Base-by-base conservation (phyloP, 2,113 vertebrate species). In the Notiomystis cincta region DNA sequence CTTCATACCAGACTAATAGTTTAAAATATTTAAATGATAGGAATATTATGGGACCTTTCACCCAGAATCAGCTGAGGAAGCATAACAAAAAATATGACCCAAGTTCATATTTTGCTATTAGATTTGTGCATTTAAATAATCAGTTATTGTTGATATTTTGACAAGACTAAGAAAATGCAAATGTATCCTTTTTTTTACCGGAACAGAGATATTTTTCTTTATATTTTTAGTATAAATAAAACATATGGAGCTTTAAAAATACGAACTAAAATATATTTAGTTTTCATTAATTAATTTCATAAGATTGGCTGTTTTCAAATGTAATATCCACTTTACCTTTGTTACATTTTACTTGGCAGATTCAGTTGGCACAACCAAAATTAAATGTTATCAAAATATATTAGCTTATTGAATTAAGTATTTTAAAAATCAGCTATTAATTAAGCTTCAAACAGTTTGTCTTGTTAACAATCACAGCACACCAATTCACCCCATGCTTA, bases 401-500 rank as follows among this genome's bases (percentile, higher is more conserved):
- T 95, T 72, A 95, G 91, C 66, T 90, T 94, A 94, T n/a, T 91
- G 30, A 71, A 95, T 96, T 58, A 97, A 93, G 47, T 47, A 85
- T 75, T 62, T 92, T 94, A 84, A 4, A 77, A 96, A 91, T 56
- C 70, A 97, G 60, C 85, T 96, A 84, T 85, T 89, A 90, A 95
- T 70, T 97, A 91, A 13, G 73, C 27, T 80, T 92, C 79, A 95
- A 94, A 96, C 69, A 86, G 75, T 82, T 92, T 91, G 37, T 47
- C 77, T 28, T 89, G 54, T 95, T 97, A 96, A 64, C 61, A 89
- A 93, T 94, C 96, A 95, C 90, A 45, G 82, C 76, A 90, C 33
- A 96, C 27, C 60, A 80, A 54, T 80, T 91, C 87, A 95, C 90
- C 89, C 94, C 97, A 98, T 97, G 96, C 96, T 96, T 83, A 93